Evolutionary conservation across 2,888 invertebrate genomes (phyloP).

Genomic region (Watsonalla binaria): DNA sequence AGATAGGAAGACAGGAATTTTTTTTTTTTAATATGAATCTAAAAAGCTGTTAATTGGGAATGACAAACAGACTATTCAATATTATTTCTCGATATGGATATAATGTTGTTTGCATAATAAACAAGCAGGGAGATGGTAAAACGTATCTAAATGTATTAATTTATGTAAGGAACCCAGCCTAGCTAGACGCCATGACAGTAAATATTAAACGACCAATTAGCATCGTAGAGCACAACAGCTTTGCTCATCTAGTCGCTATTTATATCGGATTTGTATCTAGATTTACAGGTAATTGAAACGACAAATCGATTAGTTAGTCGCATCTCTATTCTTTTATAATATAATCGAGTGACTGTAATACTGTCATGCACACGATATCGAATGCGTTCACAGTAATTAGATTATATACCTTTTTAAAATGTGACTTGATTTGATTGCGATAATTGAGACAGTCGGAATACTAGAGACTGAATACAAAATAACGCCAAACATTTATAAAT

Average conservation of each 20-base stretch:
- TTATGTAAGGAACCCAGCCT: neutral
- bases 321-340: slow-evolving; percentile 40
- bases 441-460: too few species aligned
- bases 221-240: slow-evolving; percentile 3
- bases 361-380: slow-evolving; percentile 46
- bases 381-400: slow-evolving; percentile 25
- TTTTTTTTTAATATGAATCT: too few species aligned
- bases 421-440: too few species aligned
- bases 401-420: slow-evolving; percentile 14
- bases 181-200: slow-evolving; percentile 7
- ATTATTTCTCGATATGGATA: too few species aligned
- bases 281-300: slow-evolving; percentile 56
- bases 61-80: too few species aligned
- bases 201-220: slow-evolving; percentile 15
- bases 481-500: too few species aligned
- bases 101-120: too few species aligned
- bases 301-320: slow-evolving; percentile 49
- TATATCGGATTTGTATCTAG: slow-evolving; percentile 45
- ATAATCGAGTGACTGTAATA: slow-evolving; percentile 42
- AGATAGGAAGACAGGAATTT: too few species aligned
- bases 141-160: neutral
- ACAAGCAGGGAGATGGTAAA: neutral
- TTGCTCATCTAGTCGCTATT: slow-evolving; percentile 17
- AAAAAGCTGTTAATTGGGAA: too few species aligned
- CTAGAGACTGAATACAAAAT: too few species aligned